Conservation (phyloP, 2,797 vertebrate species). For the Sus cebifrons region DNA sequence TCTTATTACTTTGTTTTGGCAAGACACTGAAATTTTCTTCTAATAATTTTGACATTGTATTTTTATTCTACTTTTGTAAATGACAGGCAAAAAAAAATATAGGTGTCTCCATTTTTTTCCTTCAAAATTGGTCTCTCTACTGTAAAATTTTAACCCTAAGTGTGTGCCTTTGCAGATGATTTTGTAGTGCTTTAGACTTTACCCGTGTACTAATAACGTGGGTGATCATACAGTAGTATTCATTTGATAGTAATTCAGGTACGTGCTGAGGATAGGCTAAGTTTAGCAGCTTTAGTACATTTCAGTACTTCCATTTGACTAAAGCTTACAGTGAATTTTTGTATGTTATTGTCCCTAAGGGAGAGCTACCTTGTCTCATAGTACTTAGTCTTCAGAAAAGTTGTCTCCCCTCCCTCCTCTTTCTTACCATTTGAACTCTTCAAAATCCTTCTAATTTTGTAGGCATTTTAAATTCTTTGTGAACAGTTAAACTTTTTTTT, state of each 20-base stretch:
- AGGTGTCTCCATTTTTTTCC: background rate
- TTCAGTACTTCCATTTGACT: background rate
- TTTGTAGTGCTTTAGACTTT: slow-evolving; percentile 20
- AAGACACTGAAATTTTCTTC: background rate
- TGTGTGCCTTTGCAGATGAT: background rate
- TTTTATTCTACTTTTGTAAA: slow-evolving; percentile 56
- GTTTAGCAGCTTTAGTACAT: slow-evolving; percentile 14
- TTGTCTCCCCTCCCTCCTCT: background rate
- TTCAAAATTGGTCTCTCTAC: background rate
- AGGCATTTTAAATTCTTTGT: slow-evolving; percentile 37
- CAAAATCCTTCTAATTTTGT: background rate
- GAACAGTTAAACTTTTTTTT: background rate
- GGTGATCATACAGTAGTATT: background rate
- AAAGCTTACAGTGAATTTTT: slow-evolving; percentile 39
- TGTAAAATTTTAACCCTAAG: background rate
- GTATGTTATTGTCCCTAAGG: background rate
- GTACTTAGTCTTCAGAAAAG: slow-evolving; percentile 48
- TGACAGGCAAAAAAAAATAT: background rate
- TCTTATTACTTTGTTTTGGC: slow-evolving; percentile 1
- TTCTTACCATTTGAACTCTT: slow-evolving; percentile 26
- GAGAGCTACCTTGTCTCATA: background rate
- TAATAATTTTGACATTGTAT: slow-evolving; percentile 36
- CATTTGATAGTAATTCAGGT: background rate
- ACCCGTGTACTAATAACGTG: background rate
- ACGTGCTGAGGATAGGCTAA: background rate